A percentile compares a stretch with the other conserved stretches of the same genome.
phyloP scores from a whole-genome alignment of 1,140 invertebrate species.

The Druon quercuslanigerum region DNA sequence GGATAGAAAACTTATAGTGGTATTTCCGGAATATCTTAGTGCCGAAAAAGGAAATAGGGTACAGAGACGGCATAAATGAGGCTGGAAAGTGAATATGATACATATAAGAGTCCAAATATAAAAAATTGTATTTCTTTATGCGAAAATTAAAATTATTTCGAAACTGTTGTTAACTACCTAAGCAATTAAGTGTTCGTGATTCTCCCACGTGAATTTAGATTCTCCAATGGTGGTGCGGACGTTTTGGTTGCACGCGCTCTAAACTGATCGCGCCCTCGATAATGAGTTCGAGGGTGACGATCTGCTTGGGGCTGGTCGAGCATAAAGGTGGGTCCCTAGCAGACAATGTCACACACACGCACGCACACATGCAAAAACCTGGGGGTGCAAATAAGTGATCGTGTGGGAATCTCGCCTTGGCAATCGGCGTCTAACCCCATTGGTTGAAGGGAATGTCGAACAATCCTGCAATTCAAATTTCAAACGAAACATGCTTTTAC shows the following conservation, averaged over 20 bases:
- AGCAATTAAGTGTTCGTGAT: conserved; percentile 56
- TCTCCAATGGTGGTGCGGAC: conserved; percentile 13
- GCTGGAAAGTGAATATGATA: too few relatives aligned
- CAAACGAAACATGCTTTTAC: conserved; percentile 9
- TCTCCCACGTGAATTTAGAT: conserved; percentile 50
- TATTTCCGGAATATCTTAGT: too few relatives aligned
- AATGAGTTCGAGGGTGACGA: conserved; percentile 59
- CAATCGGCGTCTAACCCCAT: not conserved
- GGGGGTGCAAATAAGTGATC: conserved; percentile 35
- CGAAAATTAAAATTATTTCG: not conserved
- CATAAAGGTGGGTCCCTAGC: conserved; percentile 46
- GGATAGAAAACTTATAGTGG: too few relatives aligned
- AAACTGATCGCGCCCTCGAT: conserved; percentile 59
- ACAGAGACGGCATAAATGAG: too few relatives aligned
- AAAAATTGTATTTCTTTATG: too few relatives aligned
- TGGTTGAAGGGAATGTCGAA: conserved; percentile 22
- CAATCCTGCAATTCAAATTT: conserved; percentile 12
- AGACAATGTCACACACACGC: conserved; percentile 24
- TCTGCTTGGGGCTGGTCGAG: conserved; percentile 33
- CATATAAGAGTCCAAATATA: too few relatives aligned
- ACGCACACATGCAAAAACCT: not conserved
- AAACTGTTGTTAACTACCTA: conserved; percentile 31
- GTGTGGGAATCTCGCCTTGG: conserved; percentile 49
- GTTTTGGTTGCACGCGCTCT: conserved; percentile 53
- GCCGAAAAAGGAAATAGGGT: too few relatives aligned